A percentile compares a stretch with the other conserved stretches of the same genome.
These are phyloP conservation scores for Agonum fuliginosum DNA, from an alignment of 2,888 invertebrate species.

Conservation along the genomic window DNA sequence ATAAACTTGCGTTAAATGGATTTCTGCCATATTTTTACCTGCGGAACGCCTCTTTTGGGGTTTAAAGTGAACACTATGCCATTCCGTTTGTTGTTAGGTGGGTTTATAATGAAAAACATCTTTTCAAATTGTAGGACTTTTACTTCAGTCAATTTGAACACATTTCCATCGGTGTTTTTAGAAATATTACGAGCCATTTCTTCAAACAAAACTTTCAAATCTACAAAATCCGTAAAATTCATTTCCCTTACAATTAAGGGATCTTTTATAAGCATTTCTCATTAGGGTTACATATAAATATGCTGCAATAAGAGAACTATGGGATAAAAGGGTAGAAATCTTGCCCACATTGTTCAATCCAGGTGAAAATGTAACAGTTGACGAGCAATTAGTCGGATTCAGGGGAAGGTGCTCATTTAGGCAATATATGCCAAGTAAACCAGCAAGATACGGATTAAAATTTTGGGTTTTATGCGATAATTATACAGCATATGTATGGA, in stretches of 20 bases:
- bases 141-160: not conserved
- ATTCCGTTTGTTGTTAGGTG: not conserved
- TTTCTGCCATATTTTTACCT: too few species aligned
- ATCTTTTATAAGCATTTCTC: not conserved
- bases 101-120: not conserved
- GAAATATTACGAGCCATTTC: not conserved
- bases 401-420: constrained; percentile 53
- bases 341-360: constrained; percentile 48
- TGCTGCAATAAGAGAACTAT: constrained; percentile 32
- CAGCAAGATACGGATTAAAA: constrained; percentile 9
- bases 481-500: not conserved
- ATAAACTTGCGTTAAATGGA: too few species aligned
- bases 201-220: not conserved
- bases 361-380: constrained; percentile 47
- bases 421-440: constrained; percentile 28
- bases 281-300: constrained; percentile 14
- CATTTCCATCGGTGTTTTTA: not conserved
- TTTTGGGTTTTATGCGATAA: not conserved
- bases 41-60: too few species aligned
- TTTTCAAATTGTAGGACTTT: not conserved
- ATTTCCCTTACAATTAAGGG: too few species aligned
- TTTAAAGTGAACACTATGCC: too few species aligned
- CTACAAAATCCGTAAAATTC: not conserved
- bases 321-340: constrained; percentile 57
- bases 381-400: constrained; percentile 54